Evolutionary conservation across 2,113 vertebrate species (phyloP).

Genomic region (Corydoras maculifer): DNA sequence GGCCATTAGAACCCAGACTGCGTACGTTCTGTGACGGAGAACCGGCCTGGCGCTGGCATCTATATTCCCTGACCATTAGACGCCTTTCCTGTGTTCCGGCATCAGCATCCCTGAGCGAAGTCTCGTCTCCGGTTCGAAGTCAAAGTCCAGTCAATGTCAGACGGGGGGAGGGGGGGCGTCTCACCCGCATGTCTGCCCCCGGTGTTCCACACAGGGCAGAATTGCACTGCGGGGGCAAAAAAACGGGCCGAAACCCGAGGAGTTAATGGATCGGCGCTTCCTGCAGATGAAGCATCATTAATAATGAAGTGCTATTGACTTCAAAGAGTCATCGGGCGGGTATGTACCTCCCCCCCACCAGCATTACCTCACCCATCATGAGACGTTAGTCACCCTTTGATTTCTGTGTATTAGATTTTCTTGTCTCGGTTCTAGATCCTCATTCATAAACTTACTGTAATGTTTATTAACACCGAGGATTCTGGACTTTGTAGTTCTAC

Average conservation of each 20-base stretch:
- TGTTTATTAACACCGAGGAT: too few species aligned
- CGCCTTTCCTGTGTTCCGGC: not conserved
- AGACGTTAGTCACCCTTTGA: not conserved
- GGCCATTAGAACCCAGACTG: too few species aligned
- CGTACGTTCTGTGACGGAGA: too few species aligned
- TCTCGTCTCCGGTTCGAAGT: conserved; percentile 17
- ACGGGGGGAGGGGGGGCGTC: not conserved
- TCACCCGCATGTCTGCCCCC: not conserved
- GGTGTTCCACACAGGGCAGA: conserved; percentile 23
- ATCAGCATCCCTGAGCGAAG: conserved; percentile 11
- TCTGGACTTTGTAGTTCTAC: too few species aligned
- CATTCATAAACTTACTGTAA: not conserved
- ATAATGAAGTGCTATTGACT: conserved; percentile 65
- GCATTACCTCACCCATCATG: conserved; percentile 12
- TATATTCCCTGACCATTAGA: too few species aligned
- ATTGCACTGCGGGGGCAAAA: conserved; percentile 26
- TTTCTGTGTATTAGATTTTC: not conserved
- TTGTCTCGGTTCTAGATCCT: not conserved
- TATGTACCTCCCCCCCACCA: not conserved
- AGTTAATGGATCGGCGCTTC: conserved; percentile 59
- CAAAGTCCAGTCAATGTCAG: conserved; percentile 20
- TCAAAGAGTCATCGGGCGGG: conserved; percentile 4
- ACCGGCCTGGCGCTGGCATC: not conserved
- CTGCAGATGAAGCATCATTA: conserved; percentile 63
- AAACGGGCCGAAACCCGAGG: conserved; percentile 49